Evolutionary conservation across 2,797 vertebrate species (phyloP).

Genomic region (Spondyliosoma cantharus): DNA sequence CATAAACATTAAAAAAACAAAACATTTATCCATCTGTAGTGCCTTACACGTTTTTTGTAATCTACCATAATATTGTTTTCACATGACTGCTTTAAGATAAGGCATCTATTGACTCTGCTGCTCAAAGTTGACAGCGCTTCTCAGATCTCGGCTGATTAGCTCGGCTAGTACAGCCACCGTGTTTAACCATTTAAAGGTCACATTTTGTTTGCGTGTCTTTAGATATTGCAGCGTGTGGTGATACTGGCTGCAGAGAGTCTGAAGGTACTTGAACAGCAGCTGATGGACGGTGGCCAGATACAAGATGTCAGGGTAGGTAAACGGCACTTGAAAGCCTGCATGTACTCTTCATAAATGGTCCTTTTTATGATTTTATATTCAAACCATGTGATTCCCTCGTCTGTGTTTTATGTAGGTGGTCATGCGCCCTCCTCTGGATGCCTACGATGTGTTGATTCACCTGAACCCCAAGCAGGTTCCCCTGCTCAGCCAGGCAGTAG

Average conservation of each 20-base stretch:
- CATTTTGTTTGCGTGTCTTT: slow-evolving; percentile 11
- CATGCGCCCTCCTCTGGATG: slow-evolving; percentile 92
- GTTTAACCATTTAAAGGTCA: not conserved
- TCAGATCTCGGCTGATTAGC: too few relatives aligned
- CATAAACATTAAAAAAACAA: too few relatives aligned
- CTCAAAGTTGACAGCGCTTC: too few relatives aligned
- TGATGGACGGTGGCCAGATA: slow-evolving; percentile 83
- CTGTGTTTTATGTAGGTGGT: slow-evolving; percentile 81
- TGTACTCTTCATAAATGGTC: not conserved
- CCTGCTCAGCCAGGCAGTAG: slow-evolving; percentile 87
- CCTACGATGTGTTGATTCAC: slow-evolving; percentile 92
- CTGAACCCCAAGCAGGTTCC: slow-evolving; percentile 91
- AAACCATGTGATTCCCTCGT: not conserved
- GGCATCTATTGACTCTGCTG: too few relatives aligned
- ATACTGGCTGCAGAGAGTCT: slow-evolving; percentile 90
- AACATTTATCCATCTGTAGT: too few relatives aligned
- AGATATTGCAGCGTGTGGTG: slow-evolving; percentile 93
- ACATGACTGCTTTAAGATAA: too few relatives aligned
- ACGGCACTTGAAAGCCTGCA: too few relatives aligned
- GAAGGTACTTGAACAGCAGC: slow-evolving; percentile 87
- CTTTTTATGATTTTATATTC: not conserved
- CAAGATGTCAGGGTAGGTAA: slow-evolving; percentile 90
- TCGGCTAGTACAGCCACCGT: not conserved
- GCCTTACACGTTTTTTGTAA: too few relatives aligned
- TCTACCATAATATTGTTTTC: too few relatives aligned